phyloP scores from a whole-genome alignment of 2,113 vertebrate species.

The Brachyhypopomus gauderio region DNA sequence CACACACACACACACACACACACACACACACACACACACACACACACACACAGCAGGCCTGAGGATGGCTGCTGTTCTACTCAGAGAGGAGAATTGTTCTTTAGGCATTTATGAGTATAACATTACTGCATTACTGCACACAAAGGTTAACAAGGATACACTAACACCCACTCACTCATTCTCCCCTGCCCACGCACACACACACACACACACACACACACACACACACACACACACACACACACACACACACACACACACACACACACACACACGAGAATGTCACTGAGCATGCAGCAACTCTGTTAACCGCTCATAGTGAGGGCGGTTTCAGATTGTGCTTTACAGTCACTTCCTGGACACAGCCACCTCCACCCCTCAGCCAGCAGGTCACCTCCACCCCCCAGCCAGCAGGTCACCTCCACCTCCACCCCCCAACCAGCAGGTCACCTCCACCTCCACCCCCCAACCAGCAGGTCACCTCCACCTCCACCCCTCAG shows the following conservation, averaged over 20 bases:
- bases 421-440: too few species aligned
- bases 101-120: constrained; percentile 15
- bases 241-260: constrained; percentile 24
- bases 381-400: too few species aligned
- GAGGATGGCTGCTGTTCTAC: constrained; percentile 32
- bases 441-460: too few species aligned
- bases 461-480: too few species aligned
- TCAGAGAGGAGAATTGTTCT: constrained; percentile 34
- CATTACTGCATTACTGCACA: constrained; percentile 35
- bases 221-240: constrained; percentile 30
- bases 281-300: constrained; percentile 23
- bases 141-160: constrained; percentile 48
- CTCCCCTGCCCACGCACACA: too few species aligned
- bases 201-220: constrained; percentile 26
- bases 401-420: too few species aligned
- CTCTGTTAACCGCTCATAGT: constrained; percentile 35
- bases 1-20: background rate
- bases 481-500: too few species aligned
- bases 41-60: background rate
- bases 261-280: constrained; percentile 27
- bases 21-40: constrained; percentile 2
- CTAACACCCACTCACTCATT: background rate
- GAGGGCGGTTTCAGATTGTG: background rate
- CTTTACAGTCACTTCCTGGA: too few species aligned
- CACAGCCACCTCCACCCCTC: too few species aligned